Evolutionary conservation across 2,797 vertebrate species (phyloP).

Genomic region (Chrysocyon brachyurus): DNA sequence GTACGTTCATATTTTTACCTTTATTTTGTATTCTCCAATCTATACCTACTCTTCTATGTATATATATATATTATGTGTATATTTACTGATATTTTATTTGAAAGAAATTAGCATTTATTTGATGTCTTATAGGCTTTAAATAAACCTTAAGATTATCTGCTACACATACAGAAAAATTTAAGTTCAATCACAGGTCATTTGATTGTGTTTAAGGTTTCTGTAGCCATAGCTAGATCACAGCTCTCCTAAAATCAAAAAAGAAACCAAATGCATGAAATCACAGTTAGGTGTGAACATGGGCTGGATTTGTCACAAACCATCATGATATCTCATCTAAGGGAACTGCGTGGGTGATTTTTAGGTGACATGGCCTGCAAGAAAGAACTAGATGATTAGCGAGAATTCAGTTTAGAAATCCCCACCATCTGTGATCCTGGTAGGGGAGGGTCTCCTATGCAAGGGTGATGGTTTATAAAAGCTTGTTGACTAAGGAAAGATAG

Average conservation of each 20-base stretch:
- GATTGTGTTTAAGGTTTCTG: constrained; percentile 73
- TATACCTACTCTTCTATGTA: constrained; percentile 39
- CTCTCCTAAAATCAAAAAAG: constrained; percentile 82
- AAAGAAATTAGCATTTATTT: constrained; percentile 56
- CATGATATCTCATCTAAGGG: constrained; percentile 72
- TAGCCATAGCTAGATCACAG: constrained; percentile 75
- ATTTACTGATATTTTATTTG: constrained; percentile 64
- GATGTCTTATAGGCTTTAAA: constrained; percentile 27
- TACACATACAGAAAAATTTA: constrained; percentile 25
- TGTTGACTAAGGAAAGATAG: constrained; percentile 59
- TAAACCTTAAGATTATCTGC: constrained; percentile 62
- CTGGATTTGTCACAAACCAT: constrained; percentile 72
- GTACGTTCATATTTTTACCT: constrained; percentile 59
- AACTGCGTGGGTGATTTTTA: constrained; percentile 68
- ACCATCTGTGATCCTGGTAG: constrained; percentile 53
- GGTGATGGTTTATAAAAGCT: constrained; percentile 57
- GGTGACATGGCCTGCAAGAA: constrained; percentile 56
- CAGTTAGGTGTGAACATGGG: constrained; percentile 78
- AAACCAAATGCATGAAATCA: constrained; percentile 77
- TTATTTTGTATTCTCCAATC: constrained; percentile 66
- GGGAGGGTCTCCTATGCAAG: constrained; percentile 54
- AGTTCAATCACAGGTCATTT: constrained; percentile 65
- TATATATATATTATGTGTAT: not conserved
- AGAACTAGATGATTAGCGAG: constrained; percentile 54
- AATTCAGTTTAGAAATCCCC: constrained; percentile 69